Conservation (phyloP, 1,140 invertebrate species). For the Drosophila ironensis region DNA sequence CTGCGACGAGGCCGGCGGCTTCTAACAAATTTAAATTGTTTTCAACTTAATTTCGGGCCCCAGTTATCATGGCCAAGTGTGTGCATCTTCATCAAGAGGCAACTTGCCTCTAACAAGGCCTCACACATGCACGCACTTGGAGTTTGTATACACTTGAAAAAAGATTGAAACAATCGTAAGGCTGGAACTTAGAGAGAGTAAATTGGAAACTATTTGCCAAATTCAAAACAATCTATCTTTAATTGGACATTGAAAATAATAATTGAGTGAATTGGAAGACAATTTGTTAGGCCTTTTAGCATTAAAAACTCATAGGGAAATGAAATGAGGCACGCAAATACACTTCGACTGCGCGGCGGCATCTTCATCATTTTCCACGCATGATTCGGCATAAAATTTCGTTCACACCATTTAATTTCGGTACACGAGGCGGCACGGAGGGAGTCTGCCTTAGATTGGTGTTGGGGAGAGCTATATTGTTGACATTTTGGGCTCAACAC, state of each 20-base stretch:
- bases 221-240: too few relatives aligned
- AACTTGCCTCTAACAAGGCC: slow-evolving; percentile 24
- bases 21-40: slow-evolving; percentile 67
- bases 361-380: slow-evolving; percentile 76
- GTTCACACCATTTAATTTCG: slow-evolving; percentile 78
- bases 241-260: too few relatives aligned
- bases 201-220: too few relatives aligned
- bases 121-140: background rate
- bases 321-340: slow-evolving; percentile 67
- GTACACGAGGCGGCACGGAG: slow-evolving; percentile 5
- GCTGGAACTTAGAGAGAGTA: too few relatives aligned
- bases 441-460: slow-evolving; percentile 6
- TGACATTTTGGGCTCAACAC: slow-evolving; percentile 67
- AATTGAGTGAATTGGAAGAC: too few relatives aligned
- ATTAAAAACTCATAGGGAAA: slow-evolving; percentile 54
- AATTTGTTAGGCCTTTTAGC: too few relatives aligned
- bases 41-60: slow-evolving; percentile 69
- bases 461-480: slow-evolving; percentile 55
- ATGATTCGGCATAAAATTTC: slow-evolving; percentile 80
- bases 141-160: background rate
- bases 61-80: slow-evolving; percentile 55
- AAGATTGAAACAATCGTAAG: background rate
- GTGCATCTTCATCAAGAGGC: slow-evolving; percentile 60
- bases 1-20: slow-evolving; percentile 42
- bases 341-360: slow-evolving; percentile 52